Evolutionary conservation across 2,797 vertebrate species (phyloP).

Genomic region (Prionace glauca): DNA sequence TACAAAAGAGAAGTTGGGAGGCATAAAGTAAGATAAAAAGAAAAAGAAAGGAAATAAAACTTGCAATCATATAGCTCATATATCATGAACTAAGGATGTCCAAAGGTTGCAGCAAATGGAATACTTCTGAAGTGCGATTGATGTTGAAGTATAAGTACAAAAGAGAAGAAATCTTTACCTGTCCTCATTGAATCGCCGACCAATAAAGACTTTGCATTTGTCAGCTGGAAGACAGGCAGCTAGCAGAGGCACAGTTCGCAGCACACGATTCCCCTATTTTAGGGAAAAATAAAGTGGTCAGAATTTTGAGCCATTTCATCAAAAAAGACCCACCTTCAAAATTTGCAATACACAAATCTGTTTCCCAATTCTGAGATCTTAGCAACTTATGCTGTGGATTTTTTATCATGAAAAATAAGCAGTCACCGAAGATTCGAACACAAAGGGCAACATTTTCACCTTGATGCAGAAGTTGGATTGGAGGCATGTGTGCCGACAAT

Average conservation of each 20-base stretch:
- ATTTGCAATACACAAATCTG: not conserved
- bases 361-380: not conserved
- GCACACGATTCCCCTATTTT: slow-evolving; percentile 79
- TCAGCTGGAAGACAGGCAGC: slow-evolving; percentile 81
- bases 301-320: not conserved
- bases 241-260: slow-evolving; percentile 87
- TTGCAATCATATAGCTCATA: not conserved
- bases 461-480: not conserved
- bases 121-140: not conserved
- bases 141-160: not conserved
- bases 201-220: slow-evolving; percentile 83
- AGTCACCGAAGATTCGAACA: not conserved
- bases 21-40: not conserved
- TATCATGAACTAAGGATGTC: not conserved
- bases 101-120: not conserved
- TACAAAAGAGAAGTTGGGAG: not conserved
- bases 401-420: not conserved
- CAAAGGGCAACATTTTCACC: not conserved
- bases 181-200: slow-evolving; percentile 84
- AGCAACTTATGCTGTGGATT: not conserved
- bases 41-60: not conserved
- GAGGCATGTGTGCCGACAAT: too few species aligned
- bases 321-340: not conserved
- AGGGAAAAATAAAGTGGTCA: slow-evolving; percentile 41
- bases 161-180: slow-evolving; percentile 59